Conservation (phyloP, 2,888 invertebrate genomes). For the Orchestes rusci region DNA sequence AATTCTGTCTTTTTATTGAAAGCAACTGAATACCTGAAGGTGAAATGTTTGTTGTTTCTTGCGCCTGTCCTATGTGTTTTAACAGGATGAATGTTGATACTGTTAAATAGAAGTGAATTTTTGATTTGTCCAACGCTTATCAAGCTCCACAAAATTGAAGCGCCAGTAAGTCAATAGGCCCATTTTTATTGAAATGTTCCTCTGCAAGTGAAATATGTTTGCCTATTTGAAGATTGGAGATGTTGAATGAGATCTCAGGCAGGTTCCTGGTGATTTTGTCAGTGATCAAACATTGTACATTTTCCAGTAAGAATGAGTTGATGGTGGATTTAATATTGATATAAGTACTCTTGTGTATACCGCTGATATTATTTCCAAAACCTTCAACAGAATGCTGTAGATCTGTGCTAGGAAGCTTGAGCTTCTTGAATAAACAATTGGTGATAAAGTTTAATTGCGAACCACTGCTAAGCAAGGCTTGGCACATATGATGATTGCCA, state of each 20-base stretch:
- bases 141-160: constrained; percentile 12
- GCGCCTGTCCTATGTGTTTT: too few relatives aligned
- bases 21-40: too few relatives aligned
- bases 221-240: not conserved
- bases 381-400: constrained; percentile 6
- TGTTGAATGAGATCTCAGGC: constrained; percentile 1
- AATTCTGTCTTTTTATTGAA: too few relatives aligned
- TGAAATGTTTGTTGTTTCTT: too few relatives aligned
- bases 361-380: constrained; percentile 3
- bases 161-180: constrained; percentile 14
- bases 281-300: constrained; percentile 1
- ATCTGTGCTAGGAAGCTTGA: not conserved
- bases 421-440: constrained; percentile 1
- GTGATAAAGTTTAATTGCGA: constrained; percentile 9
- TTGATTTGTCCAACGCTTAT: constrained; percentile 9
- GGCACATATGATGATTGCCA: constrained; percentile 5
- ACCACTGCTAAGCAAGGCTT: constrained; percentile 1
- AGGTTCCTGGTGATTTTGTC: constrained; percentile 4
- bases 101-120: too few relatives aligned
- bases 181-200: not conserved
- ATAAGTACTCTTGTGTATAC: not conserved
- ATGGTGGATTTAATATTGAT: constrained; percentile 1
- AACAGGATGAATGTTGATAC: too few relatives aligned
- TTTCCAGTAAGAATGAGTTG: not conserved
- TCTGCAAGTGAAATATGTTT: constrained; percentile 5